Evolutionary conservation across 2,113 vertebrate species (phyloP), one percentile per base, ranked within the genome.

Genomic region (Setophaga kirtlandii): DNA sequence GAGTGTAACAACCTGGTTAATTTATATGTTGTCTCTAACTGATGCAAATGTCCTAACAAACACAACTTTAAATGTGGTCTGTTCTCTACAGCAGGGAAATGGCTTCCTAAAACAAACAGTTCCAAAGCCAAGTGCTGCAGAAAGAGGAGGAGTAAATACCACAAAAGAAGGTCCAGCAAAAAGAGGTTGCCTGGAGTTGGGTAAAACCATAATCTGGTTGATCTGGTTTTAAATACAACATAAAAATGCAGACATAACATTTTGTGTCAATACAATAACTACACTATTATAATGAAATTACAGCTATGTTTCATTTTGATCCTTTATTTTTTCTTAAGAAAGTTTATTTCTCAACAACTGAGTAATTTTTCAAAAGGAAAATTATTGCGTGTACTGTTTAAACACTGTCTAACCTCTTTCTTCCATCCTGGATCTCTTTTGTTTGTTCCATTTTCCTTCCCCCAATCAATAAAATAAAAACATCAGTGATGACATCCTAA

Each of bases 401-500:
- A 82, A 59, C 25, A n/a, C 17, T 22, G 17, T 30, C n/a, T 76
- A 53, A 79, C 8, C 17, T 49, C 44, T 53, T 60, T 82, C 53
- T 25, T 70, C 31, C n/a, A 33, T 12, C 11, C 30, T 30, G 5
- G 9, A 46, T 74, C 33, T 62, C 33, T 52, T 90, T 58, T 0
- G 0, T 59, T 83, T 70, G 21, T 39, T 55, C 42, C 16, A 47
- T 86, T 74, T 90, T 39, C 13, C 39, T 86, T 55, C 15, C 13
- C 33, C 12, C 23, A 65, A 0, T 59, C 64, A 78, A 78, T 68
- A 86, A 94, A 90, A 92, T 63, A 42, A 89, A 94, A 92, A 47
- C 41, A 92, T 91, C 86, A 78, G 33, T n/a, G 64, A 81, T 91
- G 86, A 95, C 65, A 89, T 89, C 52, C 86, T 81, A 80, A 94